Conservation (phyloP, 2,797 vertebrate genomes). For the Rhabdophis nuchalis region DNA sequence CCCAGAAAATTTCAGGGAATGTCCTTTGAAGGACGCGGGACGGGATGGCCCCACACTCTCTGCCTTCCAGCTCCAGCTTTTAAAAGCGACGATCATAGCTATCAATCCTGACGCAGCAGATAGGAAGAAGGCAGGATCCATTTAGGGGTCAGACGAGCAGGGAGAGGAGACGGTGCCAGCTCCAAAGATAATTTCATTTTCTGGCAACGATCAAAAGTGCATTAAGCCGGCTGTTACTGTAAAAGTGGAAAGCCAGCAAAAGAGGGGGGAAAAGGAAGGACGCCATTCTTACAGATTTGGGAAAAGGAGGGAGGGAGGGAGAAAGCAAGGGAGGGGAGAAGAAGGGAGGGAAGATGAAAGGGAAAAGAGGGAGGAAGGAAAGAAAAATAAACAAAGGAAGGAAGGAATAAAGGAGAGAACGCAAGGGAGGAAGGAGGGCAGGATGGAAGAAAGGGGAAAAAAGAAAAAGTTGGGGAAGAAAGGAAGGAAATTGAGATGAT, state of each 20-base stretch:
- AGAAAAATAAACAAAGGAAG: too few species aligned
- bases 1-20: too few species aligned
- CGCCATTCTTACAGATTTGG: background rate
- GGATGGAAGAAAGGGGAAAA: too few species aligned
- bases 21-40: background rate
- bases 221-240: conserved; percentile 28
- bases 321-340: too few species aligned
- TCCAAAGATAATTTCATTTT: conserved; percentile 28
- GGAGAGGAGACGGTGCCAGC: conserved; percentile 35
- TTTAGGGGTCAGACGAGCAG: conserved; percentile 25
- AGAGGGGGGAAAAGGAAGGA: background rate
- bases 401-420: too few species aligned
- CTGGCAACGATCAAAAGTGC: conserved; percentile 24
- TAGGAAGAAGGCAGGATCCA: conserved; percentile 38
- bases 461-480: too few species aligned
- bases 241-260: conserved; percentile 25
- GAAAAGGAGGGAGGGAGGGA: too few species aligned
- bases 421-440: too few species aligned
- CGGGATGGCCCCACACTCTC: too few species aligned
- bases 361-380: too few species aligned
- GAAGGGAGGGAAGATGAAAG: too few species aligned
- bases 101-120: conserved; percentile 1
- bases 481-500: too few species aligned
- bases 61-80: conserved; percentile 10
- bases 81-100: conserved; percentile 8